These are phyloP conservation scores for Himalopsyche japonica DNA, from an alignment of 2,888 invertebrate species.

Conservation along the genomic window DNA sequence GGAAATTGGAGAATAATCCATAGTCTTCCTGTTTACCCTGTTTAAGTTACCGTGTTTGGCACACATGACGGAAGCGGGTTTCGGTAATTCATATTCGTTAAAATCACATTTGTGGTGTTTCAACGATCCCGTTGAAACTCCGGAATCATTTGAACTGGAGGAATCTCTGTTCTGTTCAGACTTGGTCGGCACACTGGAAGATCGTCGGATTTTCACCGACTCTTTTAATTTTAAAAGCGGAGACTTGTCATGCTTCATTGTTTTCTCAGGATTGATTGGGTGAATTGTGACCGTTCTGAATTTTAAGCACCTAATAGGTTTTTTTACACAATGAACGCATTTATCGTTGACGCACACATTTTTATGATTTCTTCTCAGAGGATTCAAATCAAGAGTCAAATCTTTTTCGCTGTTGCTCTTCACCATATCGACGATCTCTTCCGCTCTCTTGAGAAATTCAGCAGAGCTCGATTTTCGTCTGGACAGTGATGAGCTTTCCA, in stretches of 20 bases:
- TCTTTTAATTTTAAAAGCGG: conserved; percentile 56
- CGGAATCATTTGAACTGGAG: conserved; percentile 72
- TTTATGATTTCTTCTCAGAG: conserved; percentile 52
- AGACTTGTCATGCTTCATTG: conserved; percentile 53
- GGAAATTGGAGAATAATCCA: conserved; percentile 56
- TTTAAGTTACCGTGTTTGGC: conserved; percentile 55
- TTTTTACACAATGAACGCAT: conserved; percentile 36
- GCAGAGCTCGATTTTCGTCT: conserved; percentile 65
- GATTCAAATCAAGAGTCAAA: conserved; percentile 55
- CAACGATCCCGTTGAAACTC: conserved; percentile 68
- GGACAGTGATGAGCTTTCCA: conserved; percentile 45
- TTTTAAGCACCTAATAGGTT: conserved; percentile 41
- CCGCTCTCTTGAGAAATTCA: conserved; percentile 64
- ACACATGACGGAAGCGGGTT: conserved; percentile 56
- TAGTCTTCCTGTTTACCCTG: conserved; percentile 53
- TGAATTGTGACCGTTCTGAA: not conserved
- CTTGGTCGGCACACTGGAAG: conserved; percentile 71
- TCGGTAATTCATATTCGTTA: conserved; percentile 62
- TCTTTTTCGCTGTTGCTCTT: conserved; percentile 47
- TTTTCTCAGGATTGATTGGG: conserved; percentile 41
- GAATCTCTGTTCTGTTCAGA: conserved; percentile 70
- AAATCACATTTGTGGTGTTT: conserved; percentile 66
- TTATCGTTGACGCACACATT: conserved; percentile 53
- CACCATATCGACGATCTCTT: conserved; percentile 53
- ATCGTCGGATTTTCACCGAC: conserved; percentile 66